These are phyloP conservation scores for Callionymus lyra DNA, from an alignment of 2,113 vertebrate species.

Conservation along the genomic window DNA sequence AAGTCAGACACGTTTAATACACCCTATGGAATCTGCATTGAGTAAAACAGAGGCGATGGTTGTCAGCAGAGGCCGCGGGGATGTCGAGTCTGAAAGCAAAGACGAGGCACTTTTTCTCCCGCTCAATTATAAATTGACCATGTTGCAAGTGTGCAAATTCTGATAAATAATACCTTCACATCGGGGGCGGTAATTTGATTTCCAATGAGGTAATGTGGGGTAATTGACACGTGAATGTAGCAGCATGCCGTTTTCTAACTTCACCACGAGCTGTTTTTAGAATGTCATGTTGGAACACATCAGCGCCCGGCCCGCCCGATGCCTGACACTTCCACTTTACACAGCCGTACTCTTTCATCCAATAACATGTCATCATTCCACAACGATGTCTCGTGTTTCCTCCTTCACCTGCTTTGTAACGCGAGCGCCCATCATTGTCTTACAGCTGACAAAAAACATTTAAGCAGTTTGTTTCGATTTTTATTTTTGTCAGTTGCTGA, in stretches of 20 bases:
- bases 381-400: conserved; percentile 5
- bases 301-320: conserved; percentile 9
- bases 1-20: conserved; percentile 49
- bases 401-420: conserved; percentile 6
- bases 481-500: conserved; percentile 23
- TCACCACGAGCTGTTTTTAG: conserved; percentile 4
- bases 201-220: conserved; percentile 39
- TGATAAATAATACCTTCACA: conserved; percentile 51
- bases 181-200: conserved; percentile 43
- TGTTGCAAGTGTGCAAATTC: conserved; percentile 40
- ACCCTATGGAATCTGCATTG: conserved; percentile 16
- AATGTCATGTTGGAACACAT: conserved; percentile 15
- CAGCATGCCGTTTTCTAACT: conserved; percentile 18
- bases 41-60: conserved; percentile 18
- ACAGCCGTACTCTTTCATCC: conserved; percentile 9
- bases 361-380: conserved; percentile 4
- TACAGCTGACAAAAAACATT: conserved; percentile 7
- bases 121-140: conserved; percentile 33
- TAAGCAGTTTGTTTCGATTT: conserved; percentile 26
- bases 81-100: conserved; percentile 12
- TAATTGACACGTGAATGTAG: conserved; percentile 50
- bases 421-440: too few species aligned
- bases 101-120: conserved; percentile 5
- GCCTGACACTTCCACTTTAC: conserved; percentile 15
- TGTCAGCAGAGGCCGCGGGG: conserved; percentile 13